Percentiles rank a stretch among this genome's conserved stretches.
Conservation (phyloP, 2,888 invertebrate genomes). For the Drosophila emarginata region DNA sequence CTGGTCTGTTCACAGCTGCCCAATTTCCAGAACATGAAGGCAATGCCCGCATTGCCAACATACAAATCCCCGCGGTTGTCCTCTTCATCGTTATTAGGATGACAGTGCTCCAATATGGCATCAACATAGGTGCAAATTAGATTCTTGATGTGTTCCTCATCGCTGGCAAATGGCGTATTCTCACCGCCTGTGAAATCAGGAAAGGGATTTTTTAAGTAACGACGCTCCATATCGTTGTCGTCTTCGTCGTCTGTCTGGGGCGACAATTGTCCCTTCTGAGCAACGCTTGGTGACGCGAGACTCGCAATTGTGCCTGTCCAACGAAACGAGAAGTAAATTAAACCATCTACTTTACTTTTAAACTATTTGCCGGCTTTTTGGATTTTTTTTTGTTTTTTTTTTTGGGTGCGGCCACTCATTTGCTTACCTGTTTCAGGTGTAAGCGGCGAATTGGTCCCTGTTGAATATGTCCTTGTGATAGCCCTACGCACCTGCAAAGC, state of each 20-base stretch:
- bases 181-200: slow-evolving; percentile 73
- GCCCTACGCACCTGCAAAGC: slow-evolving; percentile 15
- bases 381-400: slow-evolving; percentile 2
- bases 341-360: slow-evolving; percentile 26
- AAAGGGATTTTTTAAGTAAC: slow-evolving; percentile 81
- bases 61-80: slow-evolving; percentile 81
- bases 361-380: slow-evolving; percentile 42
- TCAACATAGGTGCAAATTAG: slow-evolving; percentile 81
- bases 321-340: background rate
- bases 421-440: slow-evolving; percentile 53
- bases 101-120: slow-evolving; percentile 80
- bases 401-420: slow-evolving; percentile 39
- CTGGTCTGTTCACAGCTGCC: slow-evolving; percentile 83
- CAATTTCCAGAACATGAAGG: slow-evolving; percentile 90
- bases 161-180: slow-evolving; percentile 67
- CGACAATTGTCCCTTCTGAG: slow-evolving; percentile 23
- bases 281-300: slow-evolving; percentile 1
- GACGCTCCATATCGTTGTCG: slow-evolving; percentile 74
- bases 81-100: slow-evolving; percentile 74
- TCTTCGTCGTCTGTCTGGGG: slow-evolving; percentile 13
- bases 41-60: slow-evolving; percentile 84
- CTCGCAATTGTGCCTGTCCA: slow-evolving; percentile 31
- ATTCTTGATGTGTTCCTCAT: slow-evolving; percentile 79
- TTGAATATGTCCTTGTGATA: slow-evolving; percentile 13
- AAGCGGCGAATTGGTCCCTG: slow-evolving; percentile 17